Conservation (phyloP, 2,113 vertebrate genomes). For the Cyphomyrus discorhynchus region DNA sequence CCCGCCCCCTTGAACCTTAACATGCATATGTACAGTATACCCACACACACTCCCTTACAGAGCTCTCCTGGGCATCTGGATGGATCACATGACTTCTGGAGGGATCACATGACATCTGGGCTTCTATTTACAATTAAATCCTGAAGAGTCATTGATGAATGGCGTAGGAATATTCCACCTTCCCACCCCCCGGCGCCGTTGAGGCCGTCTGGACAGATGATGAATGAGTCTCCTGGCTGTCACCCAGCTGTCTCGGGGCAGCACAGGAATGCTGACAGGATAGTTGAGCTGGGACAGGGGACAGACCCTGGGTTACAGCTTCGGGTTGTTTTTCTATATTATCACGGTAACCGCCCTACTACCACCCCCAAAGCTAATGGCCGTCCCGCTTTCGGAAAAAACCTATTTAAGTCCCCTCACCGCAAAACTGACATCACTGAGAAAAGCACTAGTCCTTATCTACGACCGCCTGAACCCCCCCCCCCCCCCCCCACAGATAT, state of each 20-base stretch:
- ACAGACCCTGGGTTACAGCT: neutral
- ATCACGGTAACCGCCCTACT: neutral
- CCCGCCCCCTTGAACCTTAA: neutral
- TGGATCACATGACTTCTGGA: neutral
- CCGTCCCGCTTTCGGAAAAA: neutral
- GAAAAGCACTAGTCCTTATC: neutral
- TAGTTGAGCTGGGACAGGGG: neutral
- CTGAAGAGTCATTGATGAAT: constrained; percentile 4
- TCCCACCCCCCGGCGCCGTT: neutral
- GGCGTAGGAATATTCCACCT: neutral
- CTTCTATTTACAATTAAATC: neutral
- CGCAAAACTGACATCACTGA: neutral
- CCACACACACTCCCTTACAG: neutral
- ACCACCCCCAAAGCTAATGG: neutral
- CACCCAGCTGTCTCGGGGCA: neutral
- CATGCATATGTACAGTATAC: neutral
- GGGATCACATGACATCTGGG: neutral
- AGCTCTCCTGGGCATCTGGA: neutral
- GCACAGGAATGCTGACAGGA: neutral
- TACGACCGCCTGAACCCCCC: neutral
- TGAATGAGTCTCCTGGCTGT: neutral
- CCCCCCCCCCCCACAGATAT: neutral
- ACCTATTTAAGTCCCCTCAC: neutral
- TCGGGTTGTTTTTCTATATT: neutral
- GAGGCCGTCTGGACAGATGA: neutral